Base-by-base conservation (phyloP, 2,113 vertebrate species). In the Chascanopsetta lugubris region DNA sequence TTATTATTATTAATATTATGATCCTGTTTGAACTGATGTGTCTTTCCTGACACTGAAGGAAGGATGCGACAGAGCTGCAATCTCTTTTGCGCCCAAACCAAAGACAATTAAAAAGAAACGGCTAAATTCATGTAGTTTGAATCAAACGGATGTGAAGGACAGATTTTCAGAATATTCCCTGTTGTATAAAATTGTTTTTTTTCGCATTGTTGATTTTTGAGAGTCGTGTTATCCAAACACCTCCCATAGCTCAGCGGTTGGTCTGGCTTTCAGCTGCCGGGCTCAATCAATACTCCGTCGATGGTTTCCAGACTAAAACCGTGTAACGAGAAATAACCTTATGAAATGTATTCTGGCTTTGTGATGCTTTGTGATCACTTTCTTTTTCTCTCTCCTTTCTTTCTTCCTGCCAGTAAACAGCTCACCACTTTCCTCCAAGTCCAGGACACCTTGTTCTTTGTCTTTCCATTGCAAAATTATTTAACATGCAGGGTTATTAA, bases 221-320 rank as follows among this genome's bases (percentile, higher is more conserved):
- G 3, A 29, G 24, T 58, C 48, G 68, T 42, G 47, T 65, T 53
- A 50, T 68, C 9, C 55, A 29, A 75, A 77, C 21, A 30, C 20
- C 47, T 62, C 13, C 46, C 13, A 65, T 34, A 38, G 56, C 24
- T 25, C 20, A 22, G 18, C 12, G 43, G 48, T 40, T 57, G 20
- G 53, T 53, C 32, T 58, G 30, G 4, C 47, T 69, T 72, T 53
- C 10, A 69, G 60, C 62, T 67, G 25, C 45, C 1, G 10, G 56
- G 32, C 59, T 77, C 34, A 55, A 69, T 77, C 66, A 13, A 75
- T 83, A 45, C 48, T 25, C n/a, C 53, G 57, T 78, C 58, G 10
- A 61, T 70, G 36, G 20, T 64, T 80, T 69, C 29, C 38, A 63
- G 51, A 59, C 61, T 65, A n/a, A 29, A 38, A 38, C 34, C 34